Evolutionary conservation across 92 coral and sea anemone species (phyloP), one percentile per base, ranked within the genome.

Genomic region (Palythoa caribaeorum): DNA sequence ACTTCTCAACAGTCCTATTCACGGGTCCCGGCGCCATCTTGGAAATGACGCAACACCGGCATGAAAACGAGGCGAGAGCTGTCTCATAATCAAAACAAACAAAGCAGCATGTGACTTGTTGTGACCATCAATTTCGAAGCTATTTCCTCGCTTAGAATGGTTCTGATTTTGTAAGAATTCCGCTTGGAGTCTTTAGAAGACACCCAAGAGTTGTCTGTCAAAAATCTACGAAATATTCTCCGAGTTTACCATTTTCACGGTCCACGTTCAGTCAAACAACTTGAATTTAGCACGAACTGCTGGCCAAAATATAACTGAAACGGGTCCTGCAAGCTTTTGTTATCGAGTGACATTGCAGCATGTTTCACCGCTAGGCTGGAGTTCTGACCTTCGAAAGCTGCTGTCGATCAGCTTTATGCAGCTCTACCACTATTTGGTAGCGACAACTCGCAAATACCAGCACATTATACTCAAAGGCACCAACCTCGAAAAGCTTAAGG

Each of bases 341-440:
- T 63, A n/a, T 63, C 71, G 71, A 63, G 71, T 13, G 17, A 63
- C 2, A 15, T n/a, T 85, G 60, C 16, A 73, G 62, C 38, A 73
- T 76, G 85, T 91, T 66, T 88, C 81, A 12, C 84, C 93, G 52
- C 85, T 77, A 63, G 89, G 87, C 73, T 91, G 93, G 93, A 81
- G 85, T 10, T 81, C 90, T 54, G 91, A 87, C 70, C 74, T 91
- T 71, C 89, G 89, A 28, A 57, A 74, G 36, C 77, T 90, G n/a
- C 87, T 83, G 13, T 89, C 83, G 59, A 16, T 90, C 77, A 88
- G 65, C 54, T 88, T 91, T 55, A 78, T 84, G 55, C 89, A 84
- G 89, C 87, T 91, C 8, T 88, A 88, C 66, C 89, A 91, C 16
- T 91, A 88, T 84, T 70, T 91, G 79, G 91, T 88, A 0, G 94